Percentiles rank a stretch among this genome's conserved stretches.
These are phyloP conservation scores for Drosophila watanabei DNA, from an alignment of 1,140 invertebrate species.

Conservation along the genomic window DNA sequence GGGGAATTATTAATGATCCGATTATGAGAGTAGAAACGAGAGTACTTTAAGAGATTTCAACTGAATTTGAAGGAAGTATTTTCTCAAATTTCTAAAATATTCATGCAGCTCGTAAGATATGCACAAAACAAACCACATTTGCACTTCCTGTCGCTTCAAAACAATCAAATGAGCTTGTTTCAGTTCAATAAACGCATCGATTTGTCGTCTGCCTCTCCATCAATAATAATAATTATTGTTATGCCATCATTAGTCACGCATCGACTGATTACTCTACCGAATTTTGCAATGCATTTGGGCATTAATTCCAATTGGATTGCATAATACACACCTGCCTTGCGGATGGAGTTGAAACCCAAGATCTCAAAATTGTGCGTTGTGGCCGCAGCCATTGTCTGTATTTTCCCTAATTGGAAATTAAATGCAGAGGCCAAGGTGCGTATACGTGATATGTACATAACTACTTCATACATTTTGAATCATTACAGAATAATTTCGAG, in stretches of 20 bases:
- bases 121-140: not conserved
- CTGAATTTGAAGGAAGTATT: not conserved
- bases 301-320: slow-evolving; percentile 28
- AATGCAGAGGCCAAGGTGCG: slow-evolving; percentile 59
- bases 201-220: not conserved
- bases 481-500: slow-evolving; percentile 59
- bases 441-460: slow-evolving; percentile 40
- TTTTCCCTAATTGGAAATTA: slow-evolving; percentile 27
- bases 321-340: not conserved
- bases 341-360: slow-evolving; percentile 18
- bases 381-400: slow-evolving; percentile 1
- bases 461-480: not conserved
- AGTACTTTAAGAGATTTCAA: slow-evolving; percentile 3
- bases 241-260: slow-evolving; percentile 41
- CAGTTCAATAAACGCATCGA: slow-evolving; percentile 26
- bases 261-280: slow-evolving; percentile 4
- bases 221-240: slow-evolving; percentile 18
- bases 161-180: slow-evolving; percentile 14
- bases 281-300: slow-evolving; percentile 13
- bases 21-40: not conserved
- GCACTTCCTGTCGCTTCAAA: not conserved
- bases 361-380: not conserved
- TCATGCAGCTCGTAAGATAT: not conserved
- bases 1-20: slow-evolving; percentile 20
- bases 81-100: not conserved